These are phyloP conservation scores for Coelopa pilipes DNA, from an alignment of 2,888 invertebrate genomes.

Conservation along the genomic window DNA sequence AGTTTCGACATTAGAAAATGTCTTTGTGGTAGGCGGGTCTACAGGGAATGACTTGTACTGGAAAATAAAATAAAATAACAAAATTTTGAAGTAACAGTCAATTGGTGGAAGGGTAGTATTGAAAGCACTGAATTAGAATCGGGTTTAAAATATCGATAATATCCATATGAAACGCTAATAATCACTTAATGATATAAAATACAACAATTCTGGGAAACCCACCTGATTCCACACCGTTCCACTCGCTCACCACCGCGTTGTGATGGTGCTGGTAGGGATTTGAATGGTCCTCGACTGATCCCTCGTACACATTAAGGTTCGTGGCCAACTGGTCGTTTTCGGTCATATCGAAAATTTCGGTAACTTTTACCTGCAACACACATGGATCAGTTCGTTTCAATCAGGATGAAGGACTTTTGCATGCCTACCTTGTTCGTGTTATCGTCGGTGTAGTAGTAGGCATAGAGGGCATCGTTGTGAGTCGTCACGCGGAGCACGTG, in stretches of 20 bases:
- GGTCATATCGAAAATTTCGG: slow-evolving; percentile 89
- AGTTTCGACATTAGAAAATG: slow-evolving; percentile 55
- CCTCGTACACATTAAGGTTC: slow-evolving; percentile 63
- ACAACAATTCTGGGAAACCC: slow-evolving; percentile 39
- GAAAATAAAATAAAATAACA: slow-evolving; percentile 48
- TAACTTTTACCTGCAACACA: slow-evolving; percentile 77
- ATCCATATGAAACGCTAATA: too few relatives aligned
- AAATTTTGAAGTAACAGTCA: slow-evolving; percentile 17
- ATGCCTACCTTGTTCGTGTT: slow-evolving; percentile 76
- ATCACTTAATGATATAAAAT: neutral
- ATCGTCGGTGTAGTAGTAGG: slow-evolving; percentile 91
- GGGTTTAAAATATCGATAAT: too few relatives aligned
- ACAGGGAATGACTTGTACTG: slow-evolving; percentile 65
- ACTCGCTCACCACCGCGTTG: slow-evolving; percentile 63
- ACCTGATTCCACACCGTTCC: slow-evolving; percentile 67
- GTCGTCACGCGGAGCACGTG: slow-evolving; percentile 81
- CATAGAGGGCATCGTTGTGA: slow-evolving; percentile 86
- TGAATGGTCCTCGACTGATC: slow-evolving; percentile 62
- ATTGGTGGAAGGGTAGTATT: too few relatives aligned
- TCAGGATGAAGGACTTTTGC: neutral
- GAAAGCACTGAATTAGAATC: too few relatives aligned
- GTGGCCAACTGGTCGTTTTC: slow-evolving; percentile 76
- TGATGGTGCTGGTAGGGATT: slow-evolving; percentile 63
- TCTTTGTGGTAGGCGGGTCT: slow-evolving; percentile 60
- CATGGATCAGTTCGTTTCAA: neutral